Percentiles rank a stretch among this genome's conserved stretches.
These are phyloP conservation scores for Apoda limacodes DNA, from an alignment of 2,888 invertebrate genomes.

Conservation along the genomic window DNA sequence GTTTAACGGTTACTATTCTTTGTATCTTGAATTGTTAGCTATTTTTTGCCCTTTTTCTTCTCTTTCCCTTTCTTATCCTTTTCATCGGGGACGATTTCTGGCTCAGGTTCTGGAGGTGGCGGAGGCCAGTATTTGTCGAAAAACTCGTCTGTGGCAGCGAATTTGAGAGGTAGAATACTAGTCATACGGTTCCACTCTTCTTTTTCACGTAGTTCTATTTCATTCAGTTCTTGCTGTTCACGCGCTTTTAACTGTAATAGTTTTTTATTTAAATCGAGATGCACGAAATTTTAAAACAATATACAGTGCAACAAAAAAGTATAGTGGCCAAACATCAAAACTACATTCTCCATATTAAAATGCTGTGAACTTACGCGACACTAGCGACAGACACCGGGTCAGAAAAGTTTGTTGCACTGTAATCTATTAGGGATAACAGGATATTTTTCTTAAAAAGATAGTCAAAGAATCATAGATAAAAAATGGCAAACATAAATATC, in stretches of 20 bases:
- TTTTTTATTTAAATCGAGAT: too few species aligned
- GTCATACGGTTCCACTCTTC: conserved; percentile 39
- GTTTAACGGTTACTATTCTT: conserved; percentile 14
- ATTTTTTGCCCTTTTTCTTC: conserved; percentile 24
- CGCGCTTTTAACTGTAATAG: conserved; percentile 30
- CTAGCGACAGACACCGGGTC: too few species aligned
- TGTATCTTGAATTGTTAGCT: conserved; percentile 10
- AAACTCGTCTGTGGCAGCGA: conserved; percentile 36
- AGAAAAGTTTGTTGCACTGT: too few species aligned
- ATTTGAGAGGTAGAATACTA: conserved; percentile 38
- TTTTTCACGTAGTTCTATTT: conserved; percentile 30
- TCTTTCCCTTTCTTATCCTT: conserved; percentile 25
- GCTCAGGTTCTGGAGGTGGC: conserved; percentile 33
- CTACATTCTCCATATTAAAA: too few species aligned
- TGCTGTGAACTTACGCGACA: too few species aligned
- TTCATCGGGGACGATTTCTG: conserved; percentile 25
- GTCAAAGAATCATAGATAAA: too few species aligned
- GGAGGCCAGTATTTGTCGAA: conserved; percentile 55
- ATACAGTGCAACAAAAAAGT: too few species aligned
- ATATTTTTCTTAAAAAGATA: too few species aligned
- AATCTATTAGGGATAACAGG: too few species aligned
- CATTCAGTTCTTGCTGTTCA: conserved; percentile 32
- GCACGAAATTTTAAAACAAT: too few species aligned
- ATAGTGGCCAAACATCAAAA: too few species aligned
- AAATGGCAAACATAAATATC: too few species aligned